Percentiles rank a stretch among this genome's conserved stretches.
These are phyloP conservation scores for Apamea epomidion DNA, from an alignment of 2,888 invertebrate species.

Conservation along the genomic window DNA sequence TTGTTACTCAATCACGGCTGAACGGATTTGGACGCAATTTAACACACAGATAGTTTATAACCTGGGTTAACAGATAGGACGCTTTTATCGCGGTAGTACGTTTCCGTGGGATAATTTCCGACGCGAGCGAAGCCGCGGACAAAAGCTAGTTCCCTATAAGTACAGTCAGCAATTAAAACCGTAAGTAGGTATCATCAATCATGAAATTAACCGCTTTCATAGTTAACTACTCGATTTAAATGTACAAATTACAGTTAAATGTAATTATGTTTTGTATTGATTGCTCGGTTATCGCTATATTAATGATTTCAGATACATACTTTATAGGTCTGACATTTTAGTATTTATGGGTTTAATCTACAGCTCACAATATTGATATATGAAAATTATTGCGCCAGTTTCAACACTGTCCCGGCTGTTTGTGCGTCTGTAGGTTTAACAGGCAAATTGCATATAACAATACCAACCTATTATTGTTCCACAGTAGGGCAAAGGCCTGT, in stretches of 20 bases:
- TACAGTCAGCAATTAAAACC: neutral
- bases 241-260: constrained; percentile 35
- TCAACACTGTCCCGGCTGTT: neutral
- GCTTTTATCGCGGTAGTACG: neutral
- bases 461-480: no score
- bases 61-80: neutral
- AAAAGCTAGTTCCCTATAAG: neutral
- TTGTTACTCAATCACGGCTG: neutral
- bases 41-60: neutral
- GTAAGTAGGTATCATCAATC: constrained; percentile 26
- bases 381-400: neutral
- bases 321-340: constrained; percentile 13
- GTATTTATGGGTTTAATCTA: constrained; percentile 30
- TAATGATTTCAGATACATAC: constrained; percentile 15
- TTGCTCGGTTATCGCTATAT: constrained; percentile 34
- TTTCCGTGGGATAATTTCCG: no score
- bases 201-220: constrained; percentile 34
- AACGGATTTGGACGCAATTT: neutral
- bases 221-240: constrained; percentile 34
- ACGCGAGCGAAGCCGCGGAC: neutral
- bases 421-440: neutral
- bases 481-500: no score
- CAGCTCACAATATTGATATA: neutral
- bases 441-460: neutral
- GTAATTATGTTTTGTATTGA: constrained; percentile 32